Conservation (phyloP, 1,140 invertebrate species). For the Metaphire vulgaris region DNA sequence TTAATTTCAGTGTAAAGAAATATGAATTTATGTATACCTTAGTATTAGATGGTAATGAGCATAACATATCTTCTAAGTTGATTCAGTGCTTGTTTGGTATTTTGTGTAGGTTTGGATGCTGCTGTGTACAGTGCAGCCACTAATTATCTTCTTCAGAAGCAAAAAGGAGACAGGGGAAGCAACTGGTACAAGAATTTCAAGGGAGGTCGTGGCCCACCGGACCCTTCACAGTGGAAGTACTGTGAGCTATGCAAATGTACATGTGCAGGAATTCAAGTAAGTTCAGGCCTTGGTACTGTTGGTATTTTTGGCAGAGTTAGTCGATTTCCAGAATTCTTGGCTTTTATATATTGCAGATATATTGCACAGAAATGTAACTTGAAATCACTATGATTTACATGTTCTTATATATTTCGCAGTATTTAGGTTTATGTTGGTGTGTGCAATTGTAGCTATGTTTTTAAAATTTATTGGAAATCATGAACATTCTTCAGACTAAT, state of each 20-base stretch:
- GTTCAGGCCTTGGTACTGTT: constrained; percentile 1
- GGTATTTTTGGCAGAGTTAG: constrained; percentile 6
- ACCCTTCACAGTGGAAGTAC: constrained; percentile 49
- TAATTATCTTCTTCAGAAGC: constrained; percentile 72
- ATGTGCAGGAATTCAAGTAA: constrained; percentile 81
- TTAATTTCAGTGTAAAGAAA: too few species aligned
- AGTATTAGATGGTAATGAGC: too few species aligned
- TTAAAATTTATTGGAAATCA: background rate
- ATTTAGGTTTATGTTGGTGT: background rate
- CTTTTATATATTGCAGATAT: background rate
- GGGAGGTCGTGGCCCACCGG: constrained; percentile 36
- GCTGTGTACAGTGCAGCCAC: constrained; percentile 70
- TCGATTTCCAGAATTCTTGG: background rate
- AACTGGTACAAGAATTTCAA: constrained; percentile 54
- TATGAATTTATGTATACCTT: too few species aligned
- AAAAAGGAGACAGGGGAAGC: constrained; percentile 56
- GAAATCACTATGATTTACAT: background rate
- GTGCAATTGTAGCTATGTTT: background rate
- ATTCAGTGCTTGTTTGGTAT: background rate
- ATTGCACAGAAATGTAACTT: constrained; percentile 6
- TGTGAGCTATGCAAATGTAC: constrained; percentile 84
- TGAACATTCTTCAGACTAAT: too few species aligned
- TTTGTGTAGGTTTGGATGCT: constrained; percentile 13
- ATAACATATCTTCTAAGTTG: too few species aligned
- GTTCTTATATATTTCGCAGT: background rate